Percentiles rank a stretch among this genome's conserved stretches.
phyloP scores from a whole-genome alignment of 2,888 invertebrate species.

The Drosophila ezoana region DNA sequence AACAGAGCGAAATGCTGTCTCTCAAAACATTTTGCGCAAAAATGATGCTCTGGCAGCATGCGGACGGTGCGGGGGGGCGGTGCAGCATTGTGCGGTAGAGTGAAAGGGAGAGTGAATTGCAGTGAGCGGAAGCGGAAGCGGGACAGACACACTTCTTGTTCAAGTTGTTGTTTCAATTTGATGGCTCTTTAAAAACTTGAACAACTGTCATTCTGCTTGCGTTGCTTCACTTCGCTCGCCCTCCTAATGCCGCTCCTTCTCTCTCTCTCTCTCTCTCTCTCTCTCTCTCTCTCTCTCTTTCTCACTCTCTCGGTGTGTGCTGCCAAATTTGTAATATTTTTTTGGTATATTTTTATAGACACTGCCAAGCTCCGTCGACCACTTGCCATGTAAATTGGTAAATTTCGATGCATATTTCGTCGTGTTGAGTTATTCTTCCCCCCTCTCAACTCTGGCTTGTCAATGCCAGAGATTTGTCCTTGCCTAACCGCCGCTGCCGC shows the following conservation, averaged over 20 bases:
- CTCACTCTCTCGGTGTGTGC: too few species aligned
- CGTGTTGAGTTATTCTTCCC: slow-evolving; percentile 47
- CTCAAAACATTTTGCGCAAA: slow-evolving; percentile 42
- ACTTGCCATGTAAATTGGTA: slow-evolving; percentile 72
- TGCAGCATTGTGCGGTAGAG: not conserved
- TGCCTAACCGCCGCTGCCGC: slow-evolving; percentile 17
- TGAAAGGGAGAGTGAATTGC: not conserved
- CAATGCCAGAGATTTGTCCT: slow-evolving; percentile 17
- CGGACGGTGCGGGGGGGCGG: not conserved
- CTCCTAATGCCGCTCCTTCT: not conserved
- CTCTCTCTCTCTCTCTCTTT: too few species aligned
- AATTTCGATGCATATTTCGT: slow-evolving; percentile 75
- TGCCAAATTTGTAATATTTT: slow-evolving; percentile 12
- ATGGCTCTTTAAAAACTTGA: slow-evolving; percentile 59
- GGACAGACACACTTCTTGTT: slow-evolving; percentile 32
- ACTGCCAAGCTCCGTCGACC: slow-evolving; percentile 13
- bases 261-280: not conserved
- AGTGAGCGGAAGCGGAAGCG: not conserved
- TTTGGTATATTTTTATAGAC: slow-evolving; percentile 49
- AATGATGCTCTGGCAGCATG: slow-evolving; percentile 7
- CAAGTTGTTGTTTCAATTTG: slow-evolving; percentile 44
- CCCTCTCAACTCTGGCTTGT: slow-evolving; percentile 5
- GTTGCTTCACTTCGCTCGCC: not conserved
- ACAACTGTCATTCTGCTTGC: slow-evolving; percentile 38
- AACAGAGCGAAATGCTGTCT: slow-evolving; percentile 28